Conservation (phyloP, 2,113 vertebrate species). For the Corydoras maculifer region DNA sequence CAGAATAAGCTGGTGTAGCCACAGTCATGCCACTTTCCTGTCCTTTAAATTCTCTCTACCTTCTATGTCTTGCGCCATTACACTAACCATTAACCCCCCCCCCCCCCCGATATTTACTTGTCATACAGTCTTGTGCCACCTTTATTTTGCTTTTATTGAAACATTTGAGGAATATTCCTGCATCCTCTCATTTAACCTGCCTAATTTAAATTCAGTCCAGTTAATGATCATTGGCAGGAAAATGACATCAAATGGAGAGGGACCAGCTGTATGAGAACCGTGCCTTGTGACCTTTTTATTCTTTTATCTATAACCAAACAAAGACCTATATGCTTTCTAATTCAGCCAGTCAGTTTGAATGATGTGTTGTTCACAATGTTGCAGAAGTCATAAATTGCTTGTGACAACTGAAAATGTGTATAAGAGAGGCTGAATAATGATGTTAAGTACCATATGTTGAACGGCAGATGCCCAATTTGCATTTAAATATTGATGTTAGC, state of each 20-base stretch:
- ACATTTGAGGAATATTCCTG: too few species aligned
- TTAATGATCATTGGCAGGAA: conserved; percentile 1
- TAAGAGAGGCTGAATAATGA: conserved; percentile 9
- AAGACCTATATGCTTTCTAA: conserved; percentile 15
- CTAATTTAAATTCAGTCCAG: conserved; percentile 3
- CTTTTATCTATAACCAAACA: conserved; percentile 10
- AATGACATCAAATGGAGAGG: too few species aligned
- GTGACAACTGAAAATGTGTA: conserved; percentile 27
- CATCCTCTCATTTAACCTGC: not conserved
- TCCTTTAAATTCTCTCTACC: too few species aligned
- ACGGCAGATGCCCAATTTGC: conserved; percentile 15
- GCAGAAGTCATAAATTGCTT: conserved; percentile 17
- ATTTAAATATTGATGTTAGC: not conserved
- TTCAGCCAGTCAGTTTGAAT: conserved; percentile 19
- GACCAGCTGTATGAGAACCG: too few species aligned
- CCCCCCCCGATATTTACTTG: too few species aligned
- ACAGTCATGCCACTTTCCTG: too few species aligned
- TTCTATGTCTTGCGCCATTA: too few species aligned
- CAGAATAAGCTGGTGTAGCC: too few species aligned
- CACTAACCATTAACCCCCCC: too few species aligned
- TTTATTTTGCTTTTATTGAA: not conserved
- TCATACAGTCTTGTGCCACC: not conserved
- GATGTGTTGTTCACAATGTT: conserved; percentile 10
- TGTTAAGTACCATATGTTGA: conserved; percentile 3
- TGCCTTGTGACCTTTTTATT: not conserved